Evolutionary conservation across 53 echinoderm and acorn worm species (phyloP).

Genomic region (Luidia sarsii): DNA sequence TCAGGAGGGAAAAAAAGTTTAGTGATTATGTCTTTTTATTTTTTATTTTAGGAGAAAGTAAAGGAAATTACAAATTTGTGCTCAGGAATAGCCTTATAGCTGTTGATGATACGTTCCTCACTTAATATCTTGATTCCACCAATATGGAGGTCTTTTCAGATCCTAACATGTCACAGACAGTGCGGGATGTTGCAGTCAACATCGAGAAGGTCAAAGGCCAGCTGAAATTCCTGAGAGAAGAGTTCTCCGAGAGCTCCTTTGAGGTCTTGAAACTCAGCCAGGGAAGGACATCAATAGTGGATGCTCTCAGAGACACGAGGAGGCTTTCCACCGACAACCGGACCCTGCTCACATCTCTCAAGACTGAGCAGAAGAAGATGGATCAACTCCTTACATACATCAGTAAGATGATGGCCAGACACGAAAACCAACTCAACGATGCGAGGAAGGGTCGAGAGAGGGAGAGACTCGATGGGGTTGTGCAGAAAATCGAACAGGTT

Average conservation of each 20-base stretch:
- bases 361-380: slow-evolving; percentile 44
- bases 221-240: slow-evolving; percentile 72
- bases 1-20: no score
- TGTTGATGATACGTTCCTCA: no score
- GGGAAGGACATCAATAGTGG: slow-evolving; percentile 60
- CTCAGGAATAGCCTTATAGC: no score
- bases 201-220: slow-evolving; percentile 70
- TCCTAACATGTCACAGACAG: slow-evolving; percentile 71
- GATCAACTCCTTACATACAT: slow-evolving; percentile 76
- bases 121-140: no score
- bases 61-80: no score
- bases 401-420: slow-evolving; percentile 72
- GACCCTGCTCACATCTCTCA: slow-evolving; percentile 31
- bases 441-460: slow-evolving; percentile 38
- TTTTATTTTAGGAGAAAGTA: no score
- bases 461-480: slow-evolving; percentile 28
- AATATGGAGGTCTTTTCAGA: slow-evolving; percentile 82
- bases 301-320: slow-evolving; percentile 61
- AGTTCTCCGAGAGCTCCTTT: slow-evolving; percentile 76
- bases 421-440: slow-evolving; percentile 77
- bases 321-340: slow-evolving; percentile 49
- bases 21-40: no score
- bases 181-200: slow-evolving; percentile 67
- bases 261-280: slow-evolving; percentile 74
- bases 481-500: slow-evolving; percentile 8